A percentile compares a stretch with the other conserved stretches of the same genome.
These are phyloP conservation scores for Rhinatrema bivittatum DNA, from an alignment of 2,797 vertebrate species.

Conservation along the genomic window DNA sequence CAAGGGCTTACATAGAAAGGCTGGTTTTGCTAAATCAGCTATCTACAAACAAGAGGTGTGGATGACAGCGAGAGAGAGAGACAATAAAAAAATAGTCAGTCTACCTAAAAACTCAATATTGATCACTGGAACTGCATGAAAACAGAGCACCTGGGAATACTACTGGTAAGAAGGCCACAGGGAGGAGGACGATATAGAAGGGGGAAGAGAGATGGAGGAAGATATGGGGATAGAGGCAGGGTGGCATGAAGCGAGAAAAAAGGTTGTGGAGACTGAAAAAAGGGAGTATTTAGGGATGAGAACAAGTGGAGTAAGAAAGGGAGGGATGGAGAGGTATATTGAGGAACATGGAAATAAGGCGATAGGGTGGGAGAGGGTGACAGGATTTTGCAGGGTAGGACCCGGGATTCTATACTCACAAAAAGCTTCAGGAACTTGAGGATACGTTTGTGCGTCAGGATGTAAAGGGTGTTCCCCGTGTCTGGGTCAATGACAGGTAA, in stretches of 20 bases:
- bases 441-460: conserved; percentile 96
- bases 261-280: too few species aligned
- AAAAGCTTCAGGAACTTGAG: conserved; percentile 97
- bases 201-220: not conserved
- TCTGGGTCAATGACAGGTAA: conserved; percentile 90
- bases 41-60: conserved; percentile 57
- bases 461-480: conserved; percentile 93
- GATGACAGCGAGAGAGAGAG: not conserved
- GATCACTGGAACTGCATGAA: not conserved
- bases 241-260: too few species aligned
- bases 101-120: not conserved
- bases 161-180: too few species aligned
- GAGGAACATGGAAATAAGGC: too few species aligned
- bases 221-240: too few species aligned
- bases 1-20: conserved; percentile 76
- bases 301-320: too few species aligned
- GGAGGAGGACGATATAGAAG: rapidly evolving
- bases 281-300: not conserved
- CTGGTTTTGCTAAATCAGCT: conserved; percentile 87
- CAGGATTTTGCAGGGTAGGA: too few species aligned
- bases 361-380: not conserved
- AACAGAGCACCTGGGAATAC: not conserved
- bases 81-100: not conserved
- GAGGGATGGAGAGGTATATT: not conserved
- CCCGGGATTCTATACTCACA: conserved; percentile 58